Conservation (phyloP, 2,113 vertebrate species). For the Micronycteris hirsuta region DNA sequence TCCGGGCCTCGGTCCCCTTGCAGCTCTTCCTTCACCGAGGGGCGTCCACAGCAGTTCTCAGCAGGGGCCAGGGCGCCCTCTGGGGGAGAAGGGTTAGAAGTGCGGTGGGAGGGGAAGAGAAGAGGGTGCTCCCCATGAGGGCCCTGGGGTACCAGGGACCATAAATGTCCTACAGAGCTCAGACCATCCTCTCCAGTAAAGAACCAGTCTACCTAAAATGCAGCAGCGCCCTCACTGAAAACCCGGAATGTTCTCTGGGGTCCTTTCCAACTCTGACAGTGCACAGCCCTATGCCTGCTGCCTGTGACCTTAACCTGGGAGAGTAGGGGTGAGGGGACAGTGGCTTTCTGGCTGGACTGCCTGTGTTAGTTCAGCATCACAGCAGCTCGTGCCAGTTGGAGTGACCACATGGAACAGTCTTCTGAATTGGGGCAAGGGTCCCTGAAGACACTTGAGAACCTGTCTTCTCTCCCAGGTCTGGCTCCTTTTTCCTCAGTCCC, state of each 20-base stretch:
- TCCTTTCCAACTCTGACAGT: neutral
- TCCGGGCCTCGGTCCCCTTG: neutral
- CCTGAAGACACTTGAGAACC: neutral
- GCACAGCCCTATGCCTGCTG: neutral
- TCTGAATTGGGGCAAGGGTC: neutral
- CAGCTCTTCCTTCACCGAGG: neutral
- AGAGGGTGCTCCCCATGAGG: neutral
- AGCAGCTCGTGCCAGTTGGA: neutral
- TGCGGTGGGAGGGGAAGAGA: neutral
- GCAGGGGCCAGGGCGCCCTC: neutral
- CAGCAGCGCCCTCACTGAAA: neutral
- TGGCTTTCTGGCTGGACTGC: neutral
- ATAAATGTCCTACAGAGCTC: neutral
- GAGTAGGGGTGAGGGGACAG: accelerated
- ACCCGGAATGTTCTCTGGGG: accelerated
- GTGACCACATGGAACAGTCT: neutral
- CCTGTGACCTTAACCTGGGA: neutral
- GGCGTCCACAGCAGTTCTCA: neutral
- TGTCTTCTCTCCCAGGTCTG: neutral
- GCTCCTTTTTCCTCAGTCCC: neutral
- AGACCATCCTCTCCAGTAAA: neutral
- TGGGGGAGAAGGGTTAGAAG: neutral
- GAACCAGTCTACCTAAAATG: neutral
- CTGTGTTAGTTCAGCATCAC: neutral
- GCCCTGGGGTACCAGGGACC: accelerated